Conservation (phyloP, 2,888 invertebrate genomes). For the Volucella inflata region DNA sequence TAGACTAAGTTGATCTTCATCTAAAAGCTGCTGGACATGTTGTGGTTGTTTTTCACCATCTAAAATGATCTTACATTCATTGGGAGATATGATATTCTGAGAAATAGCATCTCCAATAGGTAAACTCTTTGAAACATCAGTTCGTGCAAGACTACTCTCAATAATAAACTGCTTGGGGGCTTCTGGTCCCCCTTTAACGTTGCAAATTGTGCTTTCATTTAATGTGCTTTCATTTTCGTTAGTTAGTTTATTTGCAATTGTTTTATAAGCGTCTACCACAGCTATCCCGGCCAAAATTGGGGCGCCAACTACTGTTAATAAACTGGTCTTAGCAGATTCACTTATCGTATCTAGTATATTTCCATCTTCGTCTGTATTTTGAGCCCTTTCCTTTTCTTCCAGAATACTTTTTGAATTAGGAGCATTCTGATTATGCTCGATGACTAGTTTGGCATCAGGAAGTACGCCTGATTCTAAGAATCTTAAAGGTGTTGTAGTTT, state of each 20-base stretch:
- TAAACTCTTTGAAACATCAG: conserved; percentile 80
- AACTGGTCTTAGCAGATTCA: conserved; percentile 92
- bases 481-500: background rate
- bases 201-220: background rate
- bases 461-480: conserved; percentile 1
- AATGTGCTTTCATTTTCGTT: conserved; percentile 29
- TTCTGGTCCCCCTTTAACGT: background rate
- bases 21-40: conserved; percentile 88
- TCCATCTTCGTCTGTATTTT: conserved; percentile 3
- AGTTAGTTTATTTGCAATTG: conserved; percentile 79
- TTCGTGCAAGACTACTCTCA: conserved; percentile 13
- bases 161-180: conserved; percentile 4
- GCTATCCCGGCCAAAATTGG: conserved; percentile 95
- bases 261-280: conserved; percentile 92
- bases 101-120: conserved; percentile 87
- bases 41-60: conserved; percentile 86
- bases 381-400: background rate
- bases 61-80: conserved; percentile 86
- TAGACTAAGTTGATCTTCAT: conserved; percentile 88
- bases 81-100: conserved; percentile 88
- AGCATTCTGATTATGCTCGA: background rate
- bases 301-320: conserved; percentile 93
- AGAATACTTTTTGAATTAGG: background rate
- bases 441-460: background rate
- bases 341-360: conserved; percentile 80